Conservation (phyloP, 2,797 vertebrate species). For the Anabas testudineus region DNA sequence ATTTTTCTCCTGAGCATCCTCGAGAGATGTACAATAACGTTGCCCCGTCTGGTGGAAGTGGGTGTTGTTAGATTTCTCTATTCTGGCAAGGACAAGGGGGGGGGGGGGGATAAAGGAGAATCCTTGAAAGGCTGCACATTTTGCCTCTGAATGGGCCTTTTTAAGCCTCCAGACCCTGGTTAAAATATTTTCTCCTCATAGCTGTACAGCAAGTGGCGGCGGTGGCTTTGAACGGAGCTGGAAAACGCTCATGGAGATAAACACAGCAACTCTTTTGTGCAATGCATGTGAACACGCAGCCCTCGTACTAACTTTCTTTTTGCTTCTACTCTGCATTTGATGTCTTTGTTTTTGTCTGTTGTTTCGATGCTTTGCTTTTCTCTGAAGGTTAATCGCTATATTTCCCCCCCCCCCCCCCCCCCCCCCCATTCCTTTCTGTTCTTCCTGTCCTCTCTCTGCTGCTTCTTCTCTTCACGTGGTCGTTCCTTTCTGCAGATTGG, state of each 20-base stretch:
- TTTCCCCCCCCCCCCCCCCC: no score
- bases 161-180: conserved; percentile 27
- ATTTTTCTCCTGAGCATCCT: conserved; percentile 37
- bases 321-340: conserved; percentile 1
- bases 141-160: conserved; percentile 30
- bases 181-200: conserved; percentile 23
- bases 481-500: conserved; percentile 94
- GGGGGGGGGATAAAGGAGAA: conserved; percentile 26
- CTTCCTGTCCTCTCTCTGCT: conserved; percentile 18
- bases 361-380: neutral
- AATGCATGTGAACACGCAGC: conserved; percentile 1
- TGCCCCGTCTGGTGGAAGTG: conserved; percentile 36
- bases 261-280: neutral
- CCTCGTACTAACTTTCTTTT: neutral
- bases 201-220: conserved; percentile 8
- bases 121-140: conserved; percentile 15
- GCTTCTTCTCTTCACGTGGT: conserved; percentile 69
- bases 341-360: neutral
- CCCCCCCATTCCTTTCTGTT: conserved; percentile 38
- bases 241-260: conserved; percentile 10
- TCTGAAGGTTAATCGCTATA: conserved; percentile 17
- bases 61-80: conserved; percentile 39
- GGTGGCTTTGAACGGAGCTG: conserved; percentile 23
- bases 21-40: conserved; percentile 38
- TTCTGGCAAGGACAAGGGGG: conserved; percentile 32